A percentile compares a stretch with the other conserved stretches of the same genome.
These are phyloP conservation scores for Rhopilema esculentum DNA, from an alignment of 30 jellyfish, hydroid and myxozoan genomes.

Conservation along the genomic window DNA sequence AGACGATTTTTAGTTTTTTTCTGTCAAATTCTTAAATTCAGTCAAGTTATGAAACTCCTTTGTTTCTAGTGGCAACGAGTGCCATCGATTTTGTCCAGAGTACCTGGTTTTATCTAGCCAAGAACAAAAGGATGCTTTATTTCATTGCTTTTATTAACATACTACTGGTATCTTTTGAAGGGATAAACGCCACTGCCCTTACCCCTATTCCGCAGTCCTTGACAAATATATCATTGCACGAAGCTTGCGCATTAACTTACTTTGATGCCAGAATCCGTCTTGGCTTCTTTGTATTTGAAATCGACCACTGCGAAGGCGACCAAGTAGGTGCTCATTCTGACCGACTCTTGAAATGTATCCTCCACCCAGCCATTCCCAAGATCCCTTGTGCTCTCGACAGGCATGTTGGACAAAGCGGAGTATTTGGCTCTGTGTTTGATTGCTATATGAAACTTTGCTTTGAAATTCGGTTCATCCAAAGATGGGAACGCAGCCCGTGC, in stretches of 20 bases:
- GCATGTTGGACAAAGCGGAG: slow-evolving; percentile 98
- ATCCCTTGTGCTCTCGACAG: slow-evolving; percentile 53
- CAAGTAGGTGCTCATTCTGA: slow-evolving; percentile 92
- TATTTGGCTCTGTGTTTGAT: slow-evolving; percentile 72
- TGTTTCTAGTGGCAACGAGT: no score
- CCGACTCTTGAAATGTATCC: slow-evolving; percentile 79
- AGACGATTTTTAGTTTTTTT: no score
- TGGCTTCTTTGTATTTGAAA: slow-evolving; percentile 78
- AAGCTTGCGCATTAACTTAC: slow-evolving; percentile 49
- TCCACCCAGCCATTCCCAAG: slow-evolving; percentile 55
- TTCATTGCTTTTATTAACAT: no score
- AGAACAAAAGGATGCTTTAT: no score
- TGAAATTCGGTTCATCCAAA: slow-evolving; percentile 94
- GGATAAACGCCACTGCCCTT: no score
- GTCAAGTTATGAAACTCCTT: no score
- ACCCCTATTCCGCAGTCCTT: no score
- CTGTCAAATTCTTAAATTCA: no score
- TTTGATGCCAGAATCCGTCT: slow-evolving; percentile 85
- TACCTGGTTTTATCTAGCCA: no score
- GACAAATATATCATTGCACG: no score
- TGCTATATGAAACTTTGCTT: slow-evolving; percentile 84
- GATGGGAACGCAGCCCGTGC: slow-evolving; percentile 98
- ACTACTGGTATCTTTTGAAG: no score
- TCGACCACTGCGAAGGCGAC: slow-evolving; percentile 96
- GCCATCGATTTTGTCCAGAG: no score